Conservation (phyloP, 2,797 vertebrate genomes). For the Carapus acus region DNA sequence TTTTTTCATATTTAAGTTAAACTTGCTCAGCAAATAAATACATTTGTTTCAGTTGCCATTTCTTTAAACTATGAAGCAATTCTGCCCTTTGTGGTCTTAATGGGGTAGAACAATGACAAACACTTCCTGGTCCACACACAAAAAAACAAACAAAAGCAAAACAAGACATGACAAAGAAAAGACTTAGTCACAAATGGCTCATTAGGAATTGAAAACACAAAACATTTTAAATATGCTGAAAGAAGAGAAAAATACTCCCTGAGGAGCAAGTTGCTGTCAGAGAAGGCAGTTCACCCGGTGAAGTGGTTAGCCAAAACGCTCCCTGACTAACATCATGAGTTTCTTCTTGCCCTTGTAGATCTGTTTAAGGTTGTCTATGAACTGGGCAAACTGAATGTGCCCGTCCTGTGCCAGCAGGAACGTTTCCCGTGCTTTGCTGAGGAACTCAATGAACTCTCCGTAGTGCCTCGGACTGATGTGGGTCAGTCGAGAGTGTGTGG, state of each 20-base stretch:
- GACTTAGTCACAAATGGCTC: constrained; percentile 66
- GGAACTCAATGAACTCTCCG: constrained; percentile 96
- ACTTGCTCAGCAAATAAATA: constrained; percentile 39
- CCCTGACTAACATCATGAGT: constrained; percentile 95
- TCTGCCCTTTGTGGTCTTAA: constrained; percentile 40
- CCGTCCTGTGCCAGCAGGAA: constrained; percentile 96
- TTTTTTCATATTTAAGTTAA: constrained; percentile 44
- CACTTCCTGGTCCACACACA: constrained; percentile 66
- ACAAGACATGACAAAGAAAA: constrained; percentile 47
- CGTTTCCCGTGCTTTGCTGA: constrained; percentile 95
- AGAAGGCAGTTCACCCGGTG: constrained; percentile 5
- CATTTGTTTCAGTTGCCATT: constrained; percentile 47
- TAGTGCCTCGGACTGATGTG: constrained; percentile 99
- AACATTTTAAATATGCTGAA: constrained; percentile 61
- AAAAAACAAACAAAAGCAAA: constrained; percentile 50
- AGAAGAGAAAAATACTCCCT: constrained; percentile 48
- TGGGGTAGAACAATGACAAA: constrained; percentile 56
- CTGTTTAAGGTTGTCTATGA: constrained; percentile 99
- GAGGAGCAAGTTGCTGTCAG: constrained; percentile 39
- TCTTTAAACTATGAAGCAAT: constrained; percentile 56
- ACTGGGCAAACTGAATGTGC: constrained; percentile 96
- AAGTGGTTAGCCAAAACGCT: constrained; percentile 87
- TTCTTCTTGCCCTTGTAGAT: constrained; percentile 99
- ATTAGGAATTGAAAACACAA: constrained; percentile 59
- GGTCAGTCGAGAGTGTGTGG: constrained; percentile 95